Evolutionary conservation across 2,888 invertebrate genomes (phyloP), one percentile per base, ranked within the genome.

Genomic region (Cheilosia variabilis): DNA sequence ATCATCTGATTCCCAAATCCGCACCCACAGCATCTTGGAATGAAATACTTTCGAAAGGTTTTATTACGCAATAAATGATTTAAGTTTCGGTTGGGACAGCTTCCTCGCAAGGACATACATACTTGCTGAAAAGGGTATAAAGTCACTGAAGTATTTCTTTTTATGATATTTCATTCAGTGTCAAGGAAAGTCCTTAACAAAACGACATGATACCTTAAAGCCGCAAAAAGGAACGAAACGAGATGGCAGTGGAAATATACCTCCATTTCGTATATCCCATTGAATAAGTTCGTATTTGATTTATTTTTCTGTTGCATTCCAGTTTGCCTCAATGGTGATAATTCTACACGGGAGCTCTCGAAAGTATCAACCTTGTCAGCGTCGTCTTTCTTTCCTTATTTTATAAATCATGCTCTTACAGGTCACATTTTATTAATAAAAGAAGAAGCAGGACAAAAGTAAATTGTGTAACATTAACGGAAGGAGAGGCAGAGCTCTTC

Each of bases 61-160:
- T 60, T 66, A 77, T 77, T 69, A 62, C 60, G 37, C 60, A 77
- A 77, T 62, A 77, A 79, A 75, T 75, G 55, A 65, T 79, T 83
- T 73, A 68, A 72, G 66, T 78, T 77, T 62, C 13, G 41, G 41
- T 55, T 57, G 63, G 73, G 50, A 60, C 22, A 52, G 62, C 47
- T 53, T 9, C 9, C 52, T 62, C 31, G 57, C 24, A 53, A 72
- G 71, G 65, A 66, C 60, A 60, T 65, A 52, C 47, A 19, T 31
- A 52, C 15, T 53, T 31, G 15, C 31, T 5, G 53, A 58, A 17
- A 19, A 19, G 24, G 17, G 13, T 47, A 60, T 47, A 52, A 62
- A 27, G 27, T 66, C 41, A 41, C 27, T 17, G 13, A n/a, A 43
- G 31, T 53, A 31, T 31, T 24, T 72, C 53, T 63, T 73, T 73